Percentiles rank a stretch among this genome's conserved stretches.
phyloP scores from a whole-genome alignment of 2,113 vertebrate species.

The Stomatorhinus ivindoensis region DNA sequence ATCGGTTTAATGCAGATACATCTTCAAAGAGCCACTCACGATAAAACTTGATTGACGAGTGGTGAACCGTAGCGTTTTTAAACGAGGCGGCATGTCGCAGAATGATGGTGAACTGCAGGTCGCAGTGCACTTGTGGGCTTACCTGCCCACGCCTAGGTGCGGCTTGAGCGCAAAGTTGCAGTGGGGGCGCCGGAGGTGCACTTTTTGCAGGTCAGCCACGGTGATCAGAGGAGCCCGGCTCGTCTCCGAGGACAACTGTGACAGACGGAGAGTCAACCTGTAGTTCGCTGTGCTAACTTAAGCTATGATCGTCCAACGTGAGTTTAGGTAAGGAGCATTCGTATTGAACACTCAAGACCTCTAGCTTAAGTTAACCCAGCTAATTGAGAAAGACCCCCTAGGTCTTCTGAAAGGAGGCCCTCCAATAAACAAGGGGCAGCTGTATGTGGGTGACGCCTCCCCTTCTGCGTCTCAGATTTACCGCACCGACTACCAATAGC shows the following conservation, averaged over 20 bases:
- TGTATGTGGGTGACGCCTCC: neutral
- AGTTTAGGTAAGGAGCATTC: neutral
- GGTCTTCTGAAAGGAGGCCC: neutral
- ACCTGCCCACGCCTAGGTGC: conserved; percentile 20
- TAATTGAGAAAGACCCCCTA: neutral
- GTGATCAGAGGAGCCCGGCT: conserved; percentile 55
- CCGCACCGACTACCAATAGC: neutral
- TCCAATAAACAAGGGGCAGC: neutral
- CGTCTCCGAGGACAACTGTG: conserved; percentile 46
- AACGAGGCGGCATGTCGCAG: neutral
- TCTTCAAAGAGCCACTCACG: neutral
- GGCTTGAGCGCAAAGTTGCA: conserved; percentile 38
- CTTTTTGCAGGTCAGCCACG: conserved; percentile 60
- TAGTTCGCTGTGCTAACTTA: neutral
- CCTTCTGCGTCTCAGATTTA: too few species aligned
- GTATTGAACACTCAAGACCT: neutral
- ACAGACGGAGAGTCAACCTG: conserved; percentile 7
- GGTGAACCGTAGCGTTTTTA: neutral
- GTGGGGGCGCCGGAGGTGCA: conserved; percentile 56
- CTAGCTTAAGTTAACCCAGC: neutral
- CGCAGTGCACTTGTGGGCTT: neutral
- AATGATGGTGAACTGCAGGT: neutral
- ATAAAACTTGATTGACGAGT: neutral
- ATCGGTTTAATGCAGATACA: neutral
- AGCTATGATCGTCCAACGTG: neutral